phyloP scores from a whole-genome alignment of 37 sponge, comb jelly and placozoan species.

The Crambe crambe region DNA sequence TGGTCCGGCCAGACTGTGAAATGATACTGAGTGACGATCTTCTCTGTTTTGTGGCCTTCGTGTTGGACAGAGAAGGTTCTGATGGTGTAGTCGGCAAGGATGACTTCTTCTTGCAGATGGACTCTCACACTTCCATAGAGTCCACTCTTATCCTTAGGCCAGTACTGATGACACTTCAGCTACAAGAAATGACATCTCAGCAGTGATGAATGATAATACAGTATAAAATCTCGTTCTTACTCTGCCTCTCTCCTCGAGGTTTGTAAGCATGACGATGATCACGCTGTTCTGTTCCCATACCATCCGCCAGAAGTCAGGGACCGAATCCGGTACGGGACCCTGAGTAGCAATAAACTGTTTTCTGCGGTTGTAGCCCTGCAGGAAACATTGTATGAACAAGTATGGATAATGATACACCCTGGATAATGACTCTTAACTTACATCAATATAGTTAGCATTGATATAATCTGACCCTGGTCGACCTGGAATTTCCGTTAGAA shows the following conservation, averaged over 20 bases:
- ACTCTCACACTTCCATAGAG: constrained; percentile 59
- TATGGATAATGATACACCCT: too few species aligned
- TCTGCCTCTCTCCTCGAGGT: constrained; percentile 86
- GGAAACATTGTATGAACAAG: background rate
- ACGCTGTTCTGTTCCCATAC: constrained; percentile 83
- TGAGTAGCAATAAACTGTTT: constrained; percentile 77
- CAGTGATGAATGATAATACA: background rate
- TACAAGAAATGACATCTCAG: constrained; percentile 8
- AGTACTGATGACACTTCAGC: constrained; percentile 89
- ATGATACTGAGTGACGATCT: constrained; percentile 82
- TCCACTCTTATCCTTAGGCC: constrained; percentile 60
- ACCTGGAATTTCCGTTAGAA: constrained; percentile 50
- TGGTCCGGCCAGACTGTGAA: constrained; percentile 93
- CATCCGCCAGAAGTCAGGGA: constrained; percentile 93
- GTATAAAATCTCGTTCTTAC: constrained; percentile 32
- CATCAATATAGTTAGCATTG: constrained; percentile 92
- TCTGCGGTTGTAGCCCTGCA: constrained; percentile 35
- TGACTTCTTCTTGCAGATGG: constrained; percentile 56
- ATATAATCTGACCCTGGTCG: constrained; percentile 88
- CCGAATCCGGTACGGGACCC: constrained; percentile 85
- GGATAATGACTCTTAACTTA: constrained; percentile 35
- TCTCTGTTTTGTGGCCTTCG: constrained; percentile 48
- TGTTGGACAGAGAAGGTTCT: constrained; percentile 71
- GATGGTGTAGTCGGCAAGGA: constrained; percentile 78
- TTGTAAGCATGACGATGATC: constrained; percentile 93